A percentile compares a stretch with the other conserved stretches of the same genome.
phyloP scores from a whole-genome alignment of 2,113 vertebrate species.

The Prolemur simus region DNA sequence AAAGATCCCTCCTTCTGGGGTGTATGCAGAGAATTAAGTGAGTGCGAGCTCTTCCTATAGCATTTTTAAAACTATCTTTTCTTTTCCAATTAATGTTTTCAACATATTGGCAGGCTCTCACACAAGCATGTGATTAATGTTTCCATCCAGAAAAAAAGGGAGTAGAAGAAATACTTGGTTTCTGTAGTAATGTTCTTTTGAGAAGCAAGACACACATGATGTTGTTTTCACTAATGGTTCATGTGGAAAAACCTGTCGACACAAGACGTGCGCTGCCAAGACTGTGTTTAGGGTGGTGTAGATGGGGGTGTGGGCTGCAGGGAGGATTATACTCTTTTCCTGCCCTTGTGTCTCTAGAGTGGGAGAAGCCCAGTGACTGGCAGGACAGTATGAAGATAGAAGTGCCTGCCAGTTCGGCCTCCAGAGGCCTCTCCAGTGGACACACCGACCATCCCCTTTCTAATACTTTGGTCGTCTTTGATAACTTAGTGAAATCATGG shows the following conservation, averaged over 20 bases:
- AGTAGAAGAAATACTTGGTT: too few species aligned
- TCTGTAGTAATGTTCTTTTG: not conserved
- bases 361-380: not conserved
- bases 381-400: not conserved
- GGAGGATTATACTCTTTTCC: not conserved
- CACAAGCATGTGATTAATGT: not conserved
- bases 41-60: not conserved
- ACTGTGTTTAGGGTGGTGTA: too few species aligned
- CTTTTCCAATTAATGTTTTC: not conserved
- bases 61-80: not conserved
- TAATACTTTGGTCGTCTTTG: not conserved
- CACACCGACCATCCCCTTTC: not conserved
- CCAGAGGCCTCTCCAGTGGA: not conserved
- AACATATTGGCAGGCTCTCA: not conserved
- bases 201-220: not conserved
- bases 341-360: not conserved
- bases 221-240: not conserved
- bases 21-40: not conserved
- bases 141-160: not conserved
- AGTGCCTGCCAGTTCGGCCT: not conserved
- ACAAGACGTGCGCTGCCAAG: fast-evolving
- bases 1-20: not conserved
- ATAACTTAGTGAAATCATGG: not conserved
- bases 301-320: not conserved
- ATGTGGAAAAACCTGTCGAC: not conserved